Evolutionary conservation across 2,113 vertebrate species (phyloP).

Genomic region (Astur gentilis): DNA sequence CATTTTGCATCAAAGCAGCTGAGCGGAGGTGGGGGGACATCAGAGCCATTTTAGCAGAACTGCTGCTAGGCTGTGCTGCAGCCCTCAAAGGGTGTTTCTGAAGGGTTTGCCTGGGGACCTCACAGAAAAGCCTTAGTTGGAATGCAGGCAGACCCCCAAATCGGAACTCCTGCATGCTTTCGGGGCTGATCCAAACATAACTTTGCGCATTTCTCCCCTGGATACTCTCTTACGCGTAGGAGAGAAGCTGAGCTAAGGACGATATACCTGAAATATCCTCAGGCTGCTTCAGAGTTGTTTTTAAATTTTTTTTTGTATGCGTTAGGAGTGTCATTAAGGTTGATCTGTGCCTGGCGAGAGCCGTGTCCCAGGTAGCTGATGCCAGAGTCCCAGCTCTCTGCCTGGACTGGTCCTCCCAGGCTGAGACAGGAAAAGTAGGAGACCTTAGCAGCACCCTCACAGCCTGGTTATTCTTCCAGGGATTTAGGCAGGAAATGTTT

Average conservation of each 20-base stretch:
- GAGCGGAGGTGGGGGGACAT: rapidly evolving
- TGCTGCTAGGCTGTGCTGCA: not conserved
- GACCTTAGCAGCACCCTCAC: not conserved
- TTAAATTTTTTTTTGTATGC: no score
- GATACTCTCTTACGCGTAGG: not conserved
- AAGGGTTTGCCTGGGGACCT: not conserved
- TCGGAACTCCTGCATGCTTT: rapidly evolving
- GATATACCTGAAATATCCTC: not conserved
- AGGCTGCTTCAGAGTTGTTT: not conserved
- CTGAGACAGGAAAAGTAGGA: not conserved
- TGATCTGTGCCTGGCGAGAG: rapidly evolving
- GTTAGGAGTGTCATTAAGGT: not conserved
- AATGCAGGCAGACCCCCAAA: not conserved
- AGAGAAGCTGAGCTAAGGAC: not conserved
- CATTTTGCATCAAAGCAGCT: not conserved
- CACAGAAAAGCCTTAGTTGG: not conserved
- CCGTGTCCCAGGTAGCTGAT: not conserved
- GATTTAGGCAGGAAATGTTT: not conserved
- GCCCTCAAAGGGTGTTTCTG: not conserved
- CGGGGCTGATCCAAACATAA: not conserved
- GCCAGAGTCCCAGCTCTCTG: not conserved
- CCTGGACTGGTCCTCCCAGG: not conserved
- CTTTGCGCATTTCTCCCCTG: not conserved
- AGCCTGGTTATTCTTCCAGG: not conserved
- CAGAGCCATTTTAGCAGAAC: rapidly evolving